phyloP scores from a whole-genome alignment of 2,797 vertebrate species.

The Mustela erminea region DNA sequence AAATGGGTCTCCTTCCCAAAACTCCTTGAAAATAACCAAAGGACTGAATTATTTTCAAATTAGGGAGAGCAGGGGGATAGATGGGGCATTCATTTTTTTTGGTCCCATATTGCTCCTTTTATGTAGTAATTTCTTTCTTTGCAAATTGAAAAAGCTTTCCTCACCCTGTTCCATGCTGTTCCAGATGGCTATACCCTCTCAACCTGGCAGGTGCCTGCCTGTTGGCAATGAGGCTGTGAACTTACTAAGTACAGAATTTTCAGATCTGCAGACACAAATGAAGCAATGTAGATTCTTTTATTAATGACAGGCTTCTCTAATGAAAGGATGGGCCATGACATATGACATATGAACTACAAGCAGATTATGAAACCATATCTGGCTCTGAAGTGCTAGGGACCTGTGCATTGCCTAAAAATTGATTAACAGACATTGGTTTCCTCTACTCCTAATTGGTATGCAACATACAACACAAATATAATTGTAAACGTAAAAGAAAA shows the following conservation, averaged over 20 bases:
- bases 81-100: slow-evolving; percentile 62
- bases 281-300: slow-evolving; percentile 4
- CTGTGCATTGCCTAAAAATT: slow-evolving; percentile 42
- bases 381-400: background rate
- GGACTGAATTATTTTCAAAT: slow-evolving; percentile 73
- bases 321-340: slow-evolving; percentile 8
- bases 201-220: slow-evolving; percentile 71
- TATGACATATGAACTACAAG: background rate
- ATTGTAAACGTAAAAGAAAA: slow-evolving; percentile 62
- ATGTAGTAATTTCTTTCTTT: slow-evolving; percentile 75
- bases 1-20: slow-evolving; percentile 65
- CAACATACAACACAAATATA: slow-evolving; percentile 66
- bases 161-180: slow-evolving; percentile 61
- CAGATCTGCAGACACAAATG: slow-evolving; percentile 54
- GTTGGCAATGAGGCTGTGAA: slow-evolving; percentile 66
- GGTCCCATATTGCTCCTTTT: slow-evolving; percentile 64
- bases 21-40: slow-evolving; percentile 74
- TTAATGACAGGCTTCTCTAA: slow-evolving; percentile 49
- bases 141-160: slow-evolving; percentile 73
- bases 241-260: slow-evolving; percentile 65
- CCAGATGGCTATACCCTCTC: slow-evolving; percentile 72
- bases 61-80: slow-evolving; percentile 69
- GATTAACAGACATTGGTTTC: slow-evolving; percentile 40
- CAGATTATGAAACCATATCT: slow-evolving; percentile 40
- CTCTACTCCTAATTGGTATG: slow-evolving; percentile 58